Percentiles rank a stretch among this genome's conserved stretches.
These are phyloP conservation scores for Drosophila lacertosa DNA, from an alignment of 1,140 invertebrate species.

Conservation along the genomic window DNA sequence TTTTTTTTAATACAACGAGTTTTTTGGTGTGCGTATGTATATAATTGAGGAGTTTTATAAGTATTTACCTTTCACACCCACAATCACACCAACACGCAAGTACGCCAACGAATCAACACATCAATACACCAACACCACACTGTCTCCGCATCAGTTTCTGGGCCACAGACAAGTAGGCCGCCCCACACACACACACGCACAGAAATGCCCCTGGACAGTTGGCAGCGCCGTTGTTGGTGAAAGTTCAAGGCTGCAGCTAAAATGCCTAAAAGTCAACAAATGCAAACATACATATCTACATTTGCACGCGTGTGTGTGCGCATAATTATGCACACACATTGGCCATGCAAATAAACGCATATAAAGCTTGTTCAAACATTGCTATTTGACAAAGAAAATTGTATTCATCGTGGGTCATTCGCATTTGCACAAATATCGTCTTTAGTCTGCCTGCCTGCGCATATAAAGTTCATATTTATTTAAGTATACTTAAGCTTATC, in stretches of 20 bases:
- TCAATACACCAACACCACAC: not conserved
- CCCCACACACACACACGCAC: not conserved
- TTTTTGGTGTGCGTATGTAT: constrained; percentile 9
- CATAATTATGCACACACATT: constrained; percentile 2
- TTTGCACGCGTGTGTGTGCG: not conserved
- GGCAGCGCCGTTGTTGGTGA: constrained; percentile 49
- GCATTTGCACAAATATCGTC: constrained; percentile 12
- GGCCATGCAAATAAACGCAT: constrained; percentile 3
- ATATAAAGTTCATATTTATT: not conserved
- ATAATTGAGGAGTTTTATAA: constrained; percentile 17
- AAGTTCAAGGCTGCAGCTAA: constrained; percentile 70
- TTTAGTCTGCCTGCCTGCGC: not conserved
- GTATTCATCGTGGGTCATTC: constrained; percentile 7
- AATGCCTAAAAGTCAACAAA: constrained; percentile 8
- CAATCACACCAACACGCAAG: not conserved
- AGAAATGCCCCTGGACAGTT: constrained; percentile 37
- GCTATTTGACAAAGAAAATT: constrained; percentile 33
- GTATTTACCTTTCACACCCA: constrained; percentile 50
- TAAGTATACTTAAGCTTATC: not conserved
- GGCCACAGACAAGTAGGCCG: constrained; percentile 54
- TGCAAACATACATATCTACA: not conserved
- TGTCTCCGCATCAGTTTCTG: constrained; percentile 16
- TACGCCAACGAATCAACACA: constrained; percentile 28
- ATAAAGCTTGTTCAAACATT: constrained; percentile 38
- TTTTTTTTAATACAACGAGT: constrained; percentile 39